These are phyloP conservation scores for Pomatorhinus ruficollis DNA, from an alignment of 2,113 vertebrate species.

Conservation along the genomic window DNA sequence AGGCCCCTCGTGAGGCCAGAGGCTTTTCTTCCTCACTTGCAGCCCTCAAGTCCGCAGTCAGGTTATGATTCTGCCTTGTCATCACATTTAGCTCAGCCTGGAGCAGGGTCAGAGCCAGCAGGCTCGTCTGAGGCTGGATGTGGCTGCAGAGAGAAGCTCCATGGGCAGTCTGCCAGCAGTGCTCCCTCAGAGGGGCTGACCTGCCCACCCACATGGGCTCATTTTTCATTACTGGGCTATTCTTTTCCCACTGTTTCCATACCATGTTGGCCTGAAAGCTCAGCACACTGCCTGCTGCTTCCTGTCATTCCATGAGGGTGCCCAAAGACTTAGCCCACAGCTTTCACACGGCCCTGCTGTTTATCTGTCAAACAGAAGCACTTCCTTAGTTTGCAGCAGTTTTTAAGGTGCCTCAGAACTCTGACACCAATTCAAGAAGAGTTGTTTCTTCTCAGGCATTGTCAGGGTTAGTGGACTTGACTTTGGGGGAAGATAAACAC, in stretches of 20 bases:
- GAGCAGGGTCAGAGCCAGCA: background rate
- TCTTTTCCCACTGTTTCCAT: background rate
- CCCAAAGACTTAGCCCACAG: background rate
- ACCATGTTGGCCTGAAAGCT: background rate
- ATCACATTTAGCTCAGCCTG: background rate
- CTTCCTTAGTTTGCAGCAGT: background rate
- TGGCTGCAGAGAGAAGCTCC: background rate
- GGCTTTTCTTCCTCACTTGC: background rate
- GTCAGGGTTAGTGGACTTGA: background rate
- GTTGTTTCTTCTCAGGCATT: background rate
- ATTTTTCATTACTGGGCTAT: background rate
- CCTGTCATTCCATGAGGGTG: background rate
- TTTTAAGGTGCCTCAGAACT: background rate
- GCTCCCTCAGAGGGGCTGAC: background rate
- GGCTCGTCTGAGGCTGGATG: fast-evolving
- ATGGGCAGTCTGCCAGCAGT: fast-evolving
- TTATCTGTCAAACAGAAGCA: background rate
- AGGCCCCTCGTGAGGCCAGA: background rate
- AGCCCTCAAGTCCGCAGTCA: background rate
- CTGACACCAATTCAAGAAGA: background rate
- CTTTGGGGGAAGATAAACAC: background rate
- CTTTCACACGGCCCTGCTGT: background rate
- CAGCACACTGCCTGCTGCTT: background rate
- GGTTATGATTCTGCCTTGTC: background rate
- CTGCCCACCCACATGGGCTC: background rate